phyloP scores from a whole-genome alignment of 2,797 vertebrate genomes.

The Myoxocephalus aenaeus region DNA sequence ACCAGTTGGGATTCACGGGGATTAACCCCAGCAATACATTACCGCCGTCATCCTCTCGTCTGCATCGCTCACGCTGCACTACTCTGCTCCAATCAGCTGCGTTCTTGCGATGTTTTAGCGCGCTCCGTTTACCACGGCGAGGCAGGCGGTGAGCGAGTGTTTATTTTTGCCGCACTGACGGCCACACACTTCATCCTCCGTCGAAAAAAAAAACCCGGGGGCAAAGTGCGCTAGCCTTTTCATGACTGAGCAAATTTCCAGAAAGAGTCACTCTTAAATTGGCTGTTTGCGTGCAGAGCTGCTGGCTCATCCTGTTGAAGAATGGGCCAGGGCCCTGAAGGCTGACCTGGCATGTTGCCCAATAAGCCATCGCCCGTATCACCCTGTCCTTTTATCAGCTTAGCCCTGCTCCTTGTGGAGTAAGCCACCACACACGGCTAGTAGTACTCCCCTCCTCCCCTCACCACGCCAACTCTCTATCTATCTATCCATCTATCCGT shows the following conservation, averaged over 20 bases:
- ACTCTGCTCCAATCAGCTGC: not conserved
- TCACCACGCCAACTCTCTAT: slow-evolving; percentile 8
- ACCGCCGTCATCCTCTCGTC: slow-evolving; percentile 58
- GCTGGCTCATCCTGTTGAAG: slow-evolving; percentile 77
- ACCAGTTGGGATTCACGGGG: slow-evolving; percentile 80
- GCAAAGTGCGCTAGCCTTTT: not conserved
- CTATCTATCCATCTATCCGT: slow-evolving; percentile 3
- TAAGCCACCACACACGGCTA: slow-evolving; percentile 62
- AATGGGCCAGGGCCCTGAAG: slow-evolving; percentile 51
- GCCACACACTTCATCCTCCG: not conserved
- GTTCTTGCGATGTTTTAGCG: not conserved
- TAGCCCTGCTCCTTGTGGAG: slow-evolving; percentile 72
- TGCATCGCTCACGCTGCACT: slow-evolving; percentile 39
- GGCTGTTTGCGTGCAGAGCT: slow-evolving; percentile 47
- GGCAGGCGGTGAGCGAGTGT: not conserved
- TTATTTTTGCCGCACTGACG: not conserved
- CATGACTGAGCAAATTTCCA: not conserved
- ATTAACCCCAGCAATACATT: slow-evolving; percentile 81
- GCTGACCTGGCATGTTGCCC: slow-evolving; percentile 74
- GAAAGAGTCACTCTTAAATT: not conserved
- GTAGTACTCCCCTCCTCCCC: slow-evolving; percentile 62
- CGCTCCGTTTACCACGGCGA: not conserved
- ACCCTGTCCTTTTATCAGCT: slow-evolving; percentile 77
- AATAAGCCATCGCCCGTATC: slow-evolving; percentile 75
- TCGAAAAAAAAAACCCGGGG: not conserved